Evolutionary conservation across 2,113 vertebrate genomes (phyloP), one percentile per base, ranked within the genome.

Genomic region (Lophotis ruficrista): DNA sequence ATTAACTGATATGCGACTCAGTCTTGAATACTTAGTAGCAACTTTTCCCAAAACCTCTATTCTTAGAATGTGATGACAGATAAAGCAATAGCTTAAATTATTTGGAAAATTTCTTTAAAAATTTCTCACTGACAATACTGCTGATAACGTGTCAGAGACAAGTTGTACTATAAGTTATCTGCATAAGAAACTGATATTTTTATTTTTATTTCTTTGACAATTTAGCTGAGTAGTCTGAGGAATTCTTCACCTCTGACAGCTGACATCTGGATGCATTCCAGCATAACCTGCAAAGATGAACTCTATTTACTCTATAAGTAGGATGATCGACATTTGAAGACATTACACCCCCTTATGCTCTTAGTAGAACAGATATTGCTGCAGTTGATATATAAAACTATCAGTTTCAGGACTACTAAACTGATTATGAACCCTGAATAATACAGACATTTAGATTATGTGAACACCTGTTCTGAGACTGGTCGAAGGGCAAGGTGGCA

Each of bases 81-180:
- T 85, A 37, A 91, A 65, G 57, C 24, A 62, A 82, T 91, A 73
- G 21, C 33, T 51, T 94, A 79, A 87, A 94, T 85, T 65, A 93
- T 85, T 95, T 18, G 4, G 4, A 80, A 50, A 37, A 27, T 0
- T 3, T 66, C 12, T 81, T 95, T 19, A 87, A 81, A 87, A 60
- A 84, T 71, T 73, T 50, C 57, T 87, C 33, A 61, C 28, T 50
- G 48, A 50, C 43, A 93, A 23, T 4, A 4, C 31, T 43, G 12
- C 54, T 89, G 25, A 18, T 75, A 60, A 92, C 14, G 28, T 1
- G 2, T 61, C 41, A 28, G 57, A 69, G 27, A 57, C 62, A 56
- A 80, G 23, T 38, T 76, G 33, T 33, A 17, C 37, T 57, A 12
- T 16, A 68, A 76, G 57, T 47, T 38, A 60, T 64, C 45, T 78